phyloP scores from a whole-genome alignment of 2,797 vertebrate species.

The Aythya fuligula region DNA sequence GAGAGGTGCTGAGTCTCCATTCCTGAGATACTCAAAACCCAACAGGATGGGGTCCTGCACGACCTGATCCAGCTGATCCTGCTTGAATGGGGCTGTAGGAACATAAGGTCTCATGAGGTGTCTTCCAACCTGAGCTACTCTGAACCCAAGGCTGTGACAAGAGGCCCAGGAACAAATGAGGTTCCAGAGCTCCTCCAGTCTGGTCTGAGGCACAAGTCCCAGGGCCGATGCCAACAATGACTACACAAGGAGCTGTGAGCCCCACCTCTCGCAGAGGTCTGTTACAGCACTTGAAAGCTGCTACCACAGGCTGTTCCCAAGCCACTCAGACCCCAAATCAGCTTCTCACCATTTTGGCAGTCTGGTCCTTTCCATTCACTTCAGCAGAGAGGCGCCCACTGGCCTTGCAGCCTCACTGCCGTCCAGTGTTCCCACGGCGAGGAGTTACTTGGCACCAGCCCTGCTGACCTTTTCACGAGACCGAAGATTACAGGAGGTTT shows the following conservation, averaged over 20 bases:
- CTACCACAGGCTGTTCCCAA: neutral
- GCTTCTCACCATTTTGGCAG: neutral
- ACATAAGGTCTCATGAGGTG: neutral
- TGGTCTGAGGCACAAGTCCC: neutral
- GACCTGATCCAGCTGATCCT: neutral
- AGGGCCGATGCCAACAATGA: rapidly evolving
- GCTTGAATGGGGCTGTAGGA: neutral
- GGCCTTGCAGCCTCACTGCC: neutral
- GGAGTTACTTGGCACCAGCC: conserved; percentile 16
- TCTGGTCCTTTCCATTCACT: neutral
- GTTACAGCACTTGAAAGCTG: neutral
- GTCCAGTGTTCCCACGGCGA: neutral
- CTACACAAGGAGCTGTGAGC: neutral
- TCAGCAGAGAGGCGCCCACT: neutral
- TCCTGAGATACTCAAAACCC: neutral
- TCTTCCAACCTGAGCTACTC: neutral
- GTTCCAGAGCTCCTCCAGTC: neutral
- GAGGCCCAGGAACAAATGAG: neutral
- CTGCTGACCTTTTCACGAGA: neutral
- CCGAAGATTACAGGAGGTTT: conserved; percentile 16
- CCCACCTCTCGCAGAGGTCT: neutral
- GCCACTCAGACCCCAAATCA: neutral
- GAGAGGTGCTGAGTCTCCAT: neutral
- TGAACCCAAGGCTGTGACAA: neutral
- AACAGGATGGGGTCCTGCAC: neutral